Evolutionary conservation across 2,888 invertebrate species (phyloP), one percentile per base, ranked within the genome.

Genomic region (Eupithecia dodoneata): DNA sequence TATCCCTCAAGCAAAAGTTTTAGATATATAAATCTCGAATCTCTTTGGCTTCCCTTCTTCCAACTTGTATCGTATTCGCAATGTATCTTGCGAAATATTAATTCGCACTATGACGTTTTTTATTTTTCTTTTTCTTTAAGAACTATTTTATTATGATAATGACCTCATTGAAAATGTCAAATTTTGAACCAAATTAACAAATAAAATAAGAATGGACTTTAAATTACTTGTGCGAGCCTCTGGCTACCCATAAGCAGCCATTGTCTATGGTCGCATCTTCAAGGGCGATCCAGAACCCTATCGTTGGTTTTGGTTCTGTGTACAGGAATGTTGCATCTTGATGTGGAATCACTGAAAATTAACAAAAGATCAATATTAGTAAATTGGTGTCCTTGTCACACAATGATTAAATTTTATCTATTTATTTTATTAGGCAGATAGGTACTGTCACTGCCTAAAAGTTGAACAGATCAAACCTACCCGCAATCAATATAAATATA

Each of bases 281-380:
- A 6, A 99, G 92, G 0, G 99, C 99, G 81, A 99, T 97, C 99
- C 99, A 99, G 87, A 99, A 97, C 0, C 99, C 99, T 2, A 98
- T 91, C 0, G 98, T 95, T 12, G 97, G 96, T 66, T 96, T 96
- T 1, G 99, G 99, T 30, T 98, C 97, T 0, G 98, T 98, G 88
- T 97, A 96, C 66, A 99, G 94, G 90, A 97, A 99, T 4, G 98
- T 97, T 0, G 97, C 97, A 89, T 99, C 99, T 92, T 98, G 98
- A 90, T 98, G 98, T 0, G 97, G 94, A 30, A 91, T 94, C 3
- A 98, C 98, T 97, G 79, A 67, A 78, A 80, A 69, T 75, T 0
- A 7, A 18, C 18, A 18, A 3, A 59, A 18, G 4, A n/a, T 55
- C 13, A 55, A n/a, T n/a, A 55, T 6, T 3, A 55, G 55, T n/a